phyloP scores from a whole-genome alignment of 2,113 vertebrate species.

The Sapayoa aenigma region DNA sequence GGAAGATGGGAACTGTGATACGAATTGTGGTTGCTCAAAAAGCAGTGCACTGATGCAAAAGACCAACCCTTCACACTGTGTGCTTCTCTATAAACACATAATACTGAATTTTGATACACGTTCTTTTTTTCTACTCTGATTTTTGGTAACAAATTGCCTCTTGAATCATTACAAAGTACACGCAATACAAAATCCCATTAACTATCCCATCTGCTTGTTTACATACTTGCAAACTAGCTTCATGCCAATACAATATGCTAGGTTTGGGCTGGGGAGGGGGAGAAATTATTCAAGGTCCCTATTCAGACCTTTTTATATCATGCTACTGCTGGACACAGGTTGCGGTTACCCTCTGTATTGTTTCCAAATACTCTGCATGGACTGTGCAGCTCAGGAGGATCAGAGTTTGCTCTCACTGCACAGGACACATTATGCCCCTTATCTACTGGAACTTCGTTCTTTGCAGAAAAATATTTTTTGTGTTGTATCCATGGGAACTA shows the following conservation, averaged over 20 bases:
- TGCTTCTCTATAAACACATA: not conserved
- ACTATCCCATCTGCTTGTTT: constrained; percentile 20
- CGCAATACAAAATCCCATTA: constrained; percentile 1
- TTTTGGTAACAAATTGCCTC: constrained; percentile 59
- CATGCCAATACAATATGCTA: not conserved
- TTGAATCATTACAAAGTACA: constrained; percentile 61
- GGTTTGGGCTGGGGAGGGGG: not conserved
- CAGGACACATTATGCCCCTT: not conserved
- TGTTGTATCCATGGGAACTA: constrained; percentile 32
- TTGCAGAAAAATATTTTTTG: constrained; percentile 24
- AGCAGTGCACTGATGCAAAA: not conserved
- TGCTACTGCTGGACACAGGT: not conserved
- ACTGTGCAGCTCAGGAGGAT: not conserved
- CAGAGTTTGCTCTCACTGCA: not conserved
- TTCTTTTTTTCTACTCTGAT: constrained; percentile 48
- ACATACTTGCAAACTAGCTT: constrained; percentile 54
- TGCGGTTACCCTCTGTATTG: not conserved
- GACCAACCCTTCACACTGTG: not conserved
- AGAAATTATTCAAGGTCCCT: not conserved
- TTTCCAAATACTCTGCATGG: not conserved
- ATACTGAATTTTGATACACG: not conserved
- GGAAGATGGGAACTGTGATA: not conserved
- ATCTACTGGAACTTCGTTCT: constrained; percentile 14
- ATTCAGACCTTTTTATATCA: not conserved
- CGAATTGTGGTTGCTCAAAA: not conserved